Evolutionary conservation across 1,140 invertebrate species (phyloP).

Genomic region (Subanguina moxae): DNA sequence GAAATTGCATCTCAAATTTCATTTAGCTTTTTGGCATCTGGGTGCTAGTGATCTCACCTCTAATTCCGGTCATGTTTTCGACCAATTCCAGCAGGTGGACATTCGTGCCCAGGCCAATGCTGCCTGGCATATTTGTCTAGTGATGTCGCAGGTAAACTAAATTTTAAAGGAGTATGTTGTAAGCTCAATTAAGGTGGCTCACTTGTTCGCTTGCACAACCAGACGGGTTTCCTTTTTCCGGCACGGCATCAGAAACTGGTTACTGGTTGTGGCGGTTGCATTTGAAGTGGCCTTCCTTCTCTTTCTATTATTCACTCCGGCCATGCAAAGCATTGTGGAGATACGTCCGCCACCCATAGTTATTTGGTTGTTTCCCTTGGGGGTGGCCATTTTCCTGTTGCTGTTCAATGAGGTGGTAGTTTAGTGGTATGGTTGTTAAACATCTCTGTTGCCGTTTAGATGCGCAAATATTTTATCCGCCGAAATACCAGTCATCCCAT

Average conservation of each 20-base stretch:
- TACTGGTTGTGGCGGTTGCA: not conserved
- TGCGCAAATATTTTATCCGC: no score
- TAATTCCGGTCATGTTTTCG: conserved; percentile 1
- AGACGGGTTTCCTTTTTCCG: conserved; percentile 35
- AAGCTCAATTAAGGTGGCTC: not conserved
- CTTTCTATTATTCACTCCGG: conserved; percentile 10
- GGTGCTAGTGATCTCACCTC: conserved; percentile 1
- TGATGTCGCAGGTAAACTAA: conserved; percentile 23
- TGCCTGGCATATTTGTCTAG: conserved; percentile 41
- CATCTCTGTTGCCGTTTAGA: no score
- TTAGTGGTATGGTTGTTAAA: no score
- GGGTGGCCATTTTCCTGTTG: conserved; percentile 5
- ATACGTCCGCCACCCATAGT: conserved; percentile 3
- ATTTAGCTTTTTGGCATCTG: conserved; percentile 19
- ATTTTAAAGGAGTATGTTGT: not conserved
- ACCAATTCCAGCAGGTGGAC: conserved; percentile 9
- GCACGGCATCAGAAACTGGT: conserved; percentile 27
- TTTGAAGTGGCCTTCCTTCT: not conserved
- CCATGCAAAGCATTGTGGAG: conserved; percentile 2
- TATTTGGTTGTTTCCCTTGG: conserved; percentile 15
- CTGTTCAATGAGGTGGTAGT: conserved; percentile 19
- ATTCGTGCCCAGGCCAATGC: conserved; percentile 31
- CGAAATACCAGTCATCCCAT: no score
- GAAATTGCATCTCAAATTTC: not conserved
- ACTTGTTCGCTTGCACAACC: conserved; percentile 34